A percentile compares a stretch with the other conserved stretches of the same genome.
Conservation (phyloP, 2,113 vertebrate genomes). For the Apus apus region DNA sequence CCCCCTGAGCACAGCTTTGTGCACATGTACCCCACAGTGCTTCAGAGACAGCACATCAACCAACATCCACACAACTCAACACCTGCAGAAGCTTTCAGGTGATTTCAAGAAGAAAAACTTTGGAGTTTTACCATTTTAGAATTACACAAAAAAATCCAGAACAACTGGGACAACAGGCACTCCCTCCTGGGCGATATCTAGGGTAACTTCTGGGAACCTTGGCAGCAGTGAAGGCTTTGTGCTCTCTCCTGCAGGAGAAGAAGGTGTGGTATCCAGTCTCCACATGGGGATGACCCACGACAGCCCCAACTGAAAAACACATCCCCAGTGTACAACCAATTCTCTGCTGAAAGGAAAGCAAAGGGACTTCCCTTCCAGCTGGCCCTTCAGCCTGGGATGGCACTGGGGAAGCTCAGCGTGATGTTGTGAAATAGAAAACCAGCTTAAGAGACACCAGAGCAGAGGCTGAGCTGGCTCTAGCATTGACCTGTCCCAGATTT, state of each 20-base stretch:
- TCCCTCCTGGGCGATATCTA: background rate
- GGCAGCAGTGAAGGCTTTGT: background rate
- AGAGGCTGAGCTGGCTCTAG: background rate
- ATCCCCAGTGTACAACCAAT: background rate
- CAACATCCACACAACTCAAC: fast-evolving
- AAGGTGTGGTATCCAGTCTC: background rate
- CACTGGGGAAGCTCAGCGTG: background rate
- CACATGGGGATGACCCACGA: background rate
- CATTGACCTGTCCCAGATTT: background rate
- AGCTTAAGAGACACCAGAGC: background rate
- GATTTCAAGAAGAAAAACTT: background rate
- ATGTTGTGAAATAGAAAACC: constrained; percentile 10
- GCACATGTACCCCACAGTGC: fast-evolving
- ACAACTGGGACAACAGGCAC: background rate
- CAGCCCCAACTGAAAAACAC: background rate
- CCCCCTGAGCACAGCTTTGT: background rate
- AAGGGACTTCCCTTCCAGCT: background rate
- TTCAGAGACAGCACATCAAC: fast-evolving
- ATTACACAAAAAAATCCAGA: background rate
- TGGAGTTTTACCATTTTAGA: background rate
- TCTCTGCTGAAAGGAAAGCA: background rate
- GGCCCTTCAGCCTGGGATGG: background rate
- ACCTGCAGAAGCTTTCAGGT: background rate
- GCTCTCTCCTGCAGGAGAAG: background rate
- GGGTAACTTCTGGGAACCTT: background rate